Evolutionary conservation across 2,113 vertebrate genomes (phyloP).

Genomic region (Stigmatopora argus): DNA sequence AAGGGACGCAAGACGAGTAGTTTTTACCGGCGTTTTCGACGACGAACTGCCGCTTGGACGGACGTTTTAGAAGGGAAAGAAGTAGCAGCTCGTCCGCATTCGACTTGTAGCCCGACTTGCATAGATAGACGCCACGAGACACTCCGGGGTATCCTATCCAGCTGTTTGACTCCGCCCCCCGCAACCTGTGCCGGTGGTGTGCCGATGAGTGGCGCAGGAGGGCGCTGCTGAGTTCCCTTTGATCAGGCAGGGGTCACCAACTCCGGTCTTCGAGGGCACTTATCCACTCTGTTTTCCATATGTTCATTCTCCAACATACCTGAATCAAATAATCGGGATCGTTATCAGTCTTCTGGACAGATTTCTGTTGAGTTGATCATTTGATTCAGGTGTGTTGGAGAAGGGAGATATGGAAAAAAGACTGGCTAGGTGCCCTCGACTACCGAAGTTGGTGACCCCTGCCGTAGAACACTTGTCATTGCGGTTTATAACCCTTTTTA

Average conservation of each 20-base stretch:
- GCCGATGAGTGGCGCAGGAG: not conserved
- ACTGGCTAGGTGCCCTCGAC: too few relatives aligned
- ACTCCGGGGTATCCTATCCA: conserved; percentile 39
- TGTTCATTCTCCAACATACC: too few relatives aligned
- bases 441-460: too few relatives aligned
- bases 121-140: conserved; percentile 46
- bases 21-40: not conserved
- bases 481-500: too few relatives aligned
- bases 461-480: too few relatives aligned
- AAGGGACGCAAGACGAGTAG: not conserved
- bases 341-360: too few relatives aligned
- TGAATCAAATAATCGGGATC: too few relatives aligned
- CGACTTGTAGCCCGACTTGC: not conserved
- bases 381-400: too few relatives aligned
- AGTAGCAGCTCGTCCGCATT: conserved; percentile 11
- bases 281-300: too few relatives aligned
- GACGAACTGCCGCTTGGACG: conserved; percentile 2
- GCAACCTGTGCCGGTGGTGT: conserved; percentile 1
- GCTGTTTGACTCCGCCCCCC: conserved; percentile 52
- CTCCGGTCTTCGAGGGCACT: too few relatives aligned
- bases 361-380: too few relatives aligned
- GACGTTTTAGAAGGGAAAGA: not conserved
- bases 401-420: too few relatives aligned
- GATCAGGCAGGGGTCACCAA: not conserved
- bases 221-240: not conserved